Percentiles rank a stretch among this genome's conserved stretches.
Evolutionary conservation across 2,113 vertebrate species (phyloP).

Genomic region (Tupaia tana): DNA sequence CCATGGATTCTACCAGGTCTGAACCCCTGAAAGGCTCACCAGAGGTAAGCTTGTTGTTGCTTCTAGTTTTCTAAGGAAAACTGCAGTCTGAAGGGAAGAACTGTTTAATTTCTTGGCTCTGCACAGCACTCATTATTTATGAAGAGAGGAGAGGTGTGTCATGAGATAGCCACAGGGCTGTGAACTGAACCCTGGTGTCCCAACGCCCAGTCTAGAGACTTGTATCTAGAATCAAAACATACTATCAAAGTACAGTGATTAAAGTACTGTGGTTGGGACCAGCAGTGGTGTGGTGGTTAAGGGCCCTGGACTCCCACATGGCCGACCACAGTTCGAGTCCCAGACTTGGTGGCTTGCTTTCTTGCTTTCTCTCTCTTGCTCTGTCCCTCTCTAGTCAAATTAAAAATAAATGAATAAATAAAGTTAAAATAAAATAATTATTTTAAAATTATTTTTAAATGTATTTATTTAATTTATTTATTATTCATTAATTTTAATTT

Average conservation of each 20-base stretch:
- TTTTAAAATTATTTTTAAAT: too few species aligned
- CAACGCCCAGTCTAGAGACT: constrained; percentile 43
- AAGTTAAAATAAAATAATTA: too few species aligned
- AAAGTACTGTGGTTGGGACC: background rate
- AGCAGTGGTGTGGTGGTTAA: too few species aligned
- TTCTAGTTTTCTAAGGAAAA: constrained; percentile 56
- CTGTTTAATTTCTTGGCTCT: constrained; percentile 4
- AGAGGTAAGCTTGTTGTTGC: constrained; percentile 73
- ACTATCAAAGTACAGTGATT: background rate
- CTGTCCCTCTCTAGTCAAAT: too few species aligned
- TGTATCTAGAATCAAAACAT: background rate
- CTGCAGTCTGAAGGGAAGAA: constrained; percentile 2
- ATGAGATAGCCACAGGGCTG: constrained; percentile 8
- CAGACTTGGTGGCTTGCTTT: too few species aligned
- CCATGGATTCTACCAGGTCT: constrained; percentile 46
- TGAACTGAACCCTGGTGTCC: constrained; percentile 68
- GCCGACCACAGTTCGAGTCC: too few species aligned
- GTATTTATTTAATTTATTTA: too few species aligned
- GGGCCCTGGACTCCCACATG: too few species aligned
- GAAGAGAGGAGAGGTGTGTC: constrained; percentile 58
- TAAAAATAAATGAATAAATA: too few species aligned
- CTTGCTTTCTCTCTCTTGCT: too few species aligned
- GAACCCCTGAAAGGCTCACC: constrained; percentile 61
- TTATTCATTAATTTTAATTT: too few species aligned
- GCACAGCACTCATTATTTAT: constrained; percentile 46